phyloP scores from a whole-genome alignment of 2,888 invertebrate species.

The Tillus elongatus region DNA sequence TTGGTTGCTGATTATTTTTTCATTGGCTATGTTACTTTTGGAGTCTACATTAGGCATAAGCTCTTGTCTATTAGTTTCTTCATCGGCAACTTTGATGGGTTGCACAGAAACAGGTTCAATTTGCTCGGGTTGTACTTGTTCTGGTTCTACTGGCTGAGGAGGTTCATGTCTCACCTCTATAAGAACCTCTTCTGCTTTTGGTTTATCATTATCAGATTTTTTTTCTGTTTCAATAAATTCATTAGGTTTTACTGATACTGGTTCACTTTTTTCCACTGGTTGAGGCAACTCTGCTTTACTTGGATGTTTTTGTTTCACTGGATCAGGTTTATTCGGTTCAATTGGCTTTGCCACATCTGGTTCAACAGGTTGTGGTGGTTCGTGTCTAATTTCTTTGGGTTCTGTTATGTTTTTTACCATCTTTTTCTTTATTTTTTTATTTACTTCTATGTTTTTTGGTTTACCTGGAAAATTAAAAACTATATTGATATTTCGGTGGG shows the following conservation, averaged over 20 bases:
- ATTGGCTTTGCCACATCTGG: no score
- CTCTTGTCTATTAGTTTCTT: no score
- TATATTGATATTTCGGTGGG: no score
- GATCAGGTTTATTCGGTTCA: neutral
- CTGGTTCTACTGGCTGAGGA: conserved; percentile 36
- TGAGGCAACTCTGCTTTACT: conserved; percentile 28
- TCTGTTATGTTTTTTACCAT: neutral
- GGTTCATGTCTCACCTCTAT: conserved; percentile 39
- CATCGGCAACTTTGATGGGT: no score
- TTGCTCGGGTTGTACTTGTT: conserved; percentile 1
- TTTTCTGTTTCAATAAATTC: conserved; percentile 1
- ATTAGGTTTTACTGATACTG: conserved; percentile 5
- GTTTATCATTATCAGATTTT: conserved; percentile 5
- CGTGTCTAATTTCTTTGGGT: conserved; percentile 35
- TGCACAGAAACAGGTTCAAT: no score
- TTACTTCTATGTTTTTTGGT: no score
- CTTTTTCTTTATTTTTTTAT: neutral
- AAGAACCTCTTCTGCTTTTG: conserved; percentile 1
- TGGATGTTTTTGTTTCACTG: neutral
- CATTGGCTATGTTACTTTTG: conserved; percentile 32
- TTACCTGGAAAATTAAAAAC: no score
- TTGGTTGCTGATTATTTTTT: no score
- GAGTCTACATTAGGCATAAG: no score
- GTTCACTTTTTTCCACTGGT: conserved; percentile 18
- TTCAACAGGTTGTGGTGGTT: conserved; percentile 39